Evolutionary conservation across 2,888 invertebrate genomes (phyloP).

Genomic region (Aspidiotus rigidus): DNA sequence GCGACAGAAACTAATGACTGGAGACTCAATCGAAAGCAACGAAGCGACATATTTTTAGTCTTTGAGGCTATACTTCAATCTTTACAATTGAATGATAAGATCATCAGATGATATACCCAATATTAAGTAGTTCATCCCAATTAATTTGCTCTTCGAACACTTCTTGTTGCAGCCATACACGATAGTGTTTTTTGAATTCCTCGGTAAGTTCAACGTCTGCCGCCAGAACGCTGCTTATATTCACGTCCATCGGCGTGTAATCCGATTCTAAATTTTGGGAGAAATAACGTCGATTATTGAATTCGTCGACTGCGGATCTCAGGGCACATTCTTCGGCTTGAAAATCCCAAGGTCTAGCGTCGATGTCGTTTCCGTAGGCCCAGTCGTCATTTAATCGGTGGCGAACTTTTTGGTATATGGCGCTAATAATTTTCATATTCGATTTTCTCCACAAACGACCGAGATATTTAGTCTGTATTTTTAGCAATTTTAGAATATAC

Average conservation of each 20-base stretch:
- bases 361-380: conserved; percentile 98
- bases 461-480: conserved; percentile 99
- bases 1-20: too few species aligned
- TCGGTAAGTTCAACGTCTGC: conserved; percentile 72
- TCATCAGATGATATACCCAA: neutral
- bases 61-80: too few species aligned
- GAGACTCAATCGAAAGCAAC: too few species aligned
- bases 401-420: conserved; percentile 93
- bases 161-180: conserved; percentile 91
- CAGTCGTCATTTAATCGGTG: conserved; percentile 97
- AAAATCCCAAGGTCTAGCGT: conserved; percentile 96
- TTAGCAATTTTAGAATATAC: conserved; percentile 91
- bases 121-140: conserved; percentile 55
- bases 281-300: conserved; percentile 84
- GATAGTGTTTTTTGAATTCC: conserved; percentile 87
- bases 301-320: conserved; percentile 86
- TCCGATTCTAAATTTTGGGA: conserved; percentile 45
- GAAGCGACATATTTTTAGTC: too few species aligned
- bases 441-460: conserved; percentile 98
- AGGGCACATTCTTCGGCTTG: conserved; percentile 95
- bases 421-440: conserved; percentile 99
- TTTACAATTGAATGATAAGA: too few species aligned
- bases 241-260: conserved; percentile 62
- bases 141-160: conserved; percentile 79
- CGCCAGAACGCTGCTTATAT: conserved; percentile 71